Evolutionary conservation across 2,888 invertebrate genomes (phyloP), one percentile per base, ranked within the genome.

Genomic region (Pristionchus japonicus): DNA sequence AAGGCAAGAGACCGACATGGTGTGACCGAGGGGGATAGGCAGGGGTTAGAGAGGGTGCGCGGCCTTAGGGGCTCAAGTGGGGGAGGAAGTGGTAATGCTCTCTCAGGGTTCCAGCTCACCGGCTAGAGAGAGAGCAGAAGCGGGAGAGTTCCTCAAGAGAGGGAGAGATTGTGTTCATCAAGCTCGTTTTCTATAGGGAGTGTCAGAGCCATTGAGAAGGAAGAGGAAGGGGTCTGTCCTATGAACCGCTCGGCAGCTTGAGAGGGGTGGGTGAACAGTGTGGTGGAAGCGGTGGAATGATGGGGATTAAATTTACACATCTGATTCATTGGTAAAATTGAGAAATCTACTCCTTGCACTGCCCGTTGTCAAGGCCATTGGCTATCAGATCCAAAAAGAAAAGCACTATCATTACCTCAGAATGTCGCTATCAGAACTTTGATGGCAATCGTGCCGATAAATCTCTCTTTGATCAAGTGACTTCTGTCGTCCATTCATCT

Each of bases 171-270:
- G 67, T 70, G 70, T 37, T 70, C 23, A 47, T 77, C 77, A 77
- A 77, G 77, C 77, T 77, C 77, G 77, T 77, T 77, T 77, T 77
- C 43, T 77, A 27, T 77, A 40, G 77, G 17, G 23, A 27, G 43
- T 77, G 77, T 77, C n/a, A 77, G 77, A 77, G 77, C 77, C 40
- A 77, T 77, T 77, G 77, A 77, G 77, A 27, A 34, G 17, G 3
- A 70, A 27, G 34, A 23, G 4, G 40, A 74, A 13, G 17, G 74
- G 27, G 67, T 17, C 20, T 11, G 77, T 23, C 77, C 77, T 77
- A 77, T 77, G 77, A 77, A 77, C 77, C 43, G 77, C n/a, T 77
- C 43, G 77, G 43, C n/a, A n/a, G 77, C 13, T 64, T 64, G 64
- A 31, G 64, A 27, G 64, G n/a, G 31, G 17, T 31, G 64, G 23